Conservation (phyloP, 2,888 invertebrate species). For the Anagyrus pseudococci region DNA sequence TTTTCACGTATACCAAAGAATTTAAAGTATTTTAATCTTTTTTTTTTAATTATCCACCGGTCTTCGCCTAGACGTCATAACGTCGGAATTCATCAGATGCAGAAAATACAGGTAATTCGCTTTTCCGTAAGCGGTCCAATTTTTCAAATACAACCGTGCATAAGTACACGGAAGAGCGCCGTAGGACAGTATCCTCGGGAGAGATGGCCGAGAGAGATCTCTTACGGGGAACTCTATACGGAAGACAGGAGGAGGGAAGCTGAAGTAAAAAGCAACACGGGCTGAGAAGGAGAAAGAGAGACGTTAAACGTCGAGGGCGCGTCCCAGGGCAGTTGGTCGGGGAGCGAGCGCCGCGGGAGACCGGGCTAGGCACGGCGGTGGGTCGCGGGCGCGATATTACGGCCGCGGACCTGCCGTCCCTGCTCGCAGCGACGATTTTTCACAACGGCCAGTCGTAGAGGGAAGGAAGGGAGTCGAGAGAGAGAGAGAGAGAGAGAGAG, state of each 20-base stretch:
- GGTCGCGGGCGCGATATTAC: slow-evolving; percentile 38
- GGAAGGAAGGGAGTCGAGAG: too few species aligned
- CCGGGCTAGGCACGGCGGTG: slow-evolving; percentile 46
- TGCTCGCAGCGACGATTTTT: slow-evolving; percentile 40
- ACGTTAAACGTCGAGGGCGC: slow-evolving; percentile 1
- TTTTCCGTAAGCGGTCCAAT: slow-evolving; percentile 16
- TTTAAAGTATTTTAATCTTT: too few species aligned
- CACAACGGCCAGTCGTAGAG: too few species aligned
- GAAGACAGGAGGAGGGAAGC: background rate
- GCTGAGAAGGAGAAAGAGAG: slow-evolving; percentile 25
- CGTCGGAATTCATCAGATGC: too few species aligned
- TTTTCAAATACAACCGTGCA: slow-evolving; percentile 22
- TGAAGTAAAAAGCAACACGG: background rate
- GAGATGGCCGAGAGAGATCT: slow-evolving; percentile 1
- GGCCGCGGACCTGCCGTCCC: slow-evolving; percentile 6
- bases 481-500: slow-evolving; percentile 51
- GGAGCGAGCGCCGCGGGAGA: slow-evolving; percentile 44
- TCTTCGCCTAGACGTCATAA: too few species aligned
- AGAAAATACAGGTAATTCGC: too few species aligned
- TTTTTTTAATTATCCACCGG: too few species aligned
- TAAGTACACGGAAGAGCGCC: slow-evolving; percentile 12
- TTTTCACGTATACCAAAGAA: too few species aligned
- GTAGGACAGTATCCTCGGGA: slow-evolving; percentile 11
- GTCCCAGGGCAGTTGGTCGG: slow-evolving; percentile 30
- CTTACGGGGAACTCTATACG: background rate